Conservation (phyloP, 1,140 invertebrate species). For the Camponotus vicinus region DNA sequence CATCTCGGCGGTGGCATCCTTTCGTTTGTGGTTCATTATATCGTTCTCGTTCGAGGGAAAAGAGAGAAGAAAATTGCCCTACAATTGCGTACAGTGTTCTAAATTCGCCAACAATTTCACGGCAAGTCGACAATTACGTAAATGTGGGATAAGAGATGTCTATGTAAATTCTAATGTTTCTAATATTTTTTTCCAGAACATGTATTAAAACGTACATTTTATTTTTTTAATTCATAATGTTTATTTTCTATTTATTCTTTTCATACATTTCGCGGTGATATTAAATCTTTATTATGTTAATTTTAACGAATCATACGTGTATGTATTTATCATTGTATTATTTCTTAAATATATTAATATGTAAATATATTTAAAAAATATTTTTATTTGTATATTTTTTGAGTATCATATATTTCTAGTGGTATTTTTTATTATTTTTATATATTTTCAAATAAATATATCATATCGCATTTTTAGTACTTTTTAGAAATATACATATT, state of each 20-base stretch:
- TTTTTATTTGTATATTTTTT: too few relatives aligned
- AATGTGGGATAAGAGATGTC: background rate
- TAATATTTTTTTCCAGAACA: background rate
- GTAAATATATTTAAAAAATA: too few relatives aligned
- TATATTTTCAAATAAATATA: too few relatives aligned
- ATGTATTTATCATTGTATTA: too few relatives aligned
- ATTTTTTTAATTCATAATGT: background rate
- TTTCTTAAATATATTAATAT: too few relatives aligned
- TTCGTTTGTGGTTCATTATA: background rate
- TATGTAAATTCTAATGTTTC: background rate
- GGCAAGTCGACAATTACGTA: background rate
- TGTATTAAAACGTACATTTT: background rate
- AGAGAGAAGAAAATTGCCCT: background rate
- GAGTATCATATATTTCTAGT: too few relatives aligned
- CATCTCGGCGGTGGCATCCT: constrained; percentile 18
- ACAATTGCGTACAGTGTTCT: background rate
- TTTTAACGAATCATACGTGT: too few relatives aligned
- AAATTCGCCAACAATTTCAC: background rate
- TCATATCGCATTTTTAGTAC: too few relatives aligned
- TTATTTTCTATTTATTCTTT: background rate
- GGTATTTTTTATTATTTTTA: too few relatives aligned
- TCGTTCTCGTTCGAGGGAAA: background rate
- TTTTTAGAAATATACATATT: too few relatives aligned
- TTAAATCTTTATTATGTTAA: too few relatives aligned
- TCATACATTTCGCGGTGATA: too few relatives aligned